phyloP scores from a whole-genome alignment of 2,113 vertebrate genomes.

The Caranx melampygus region DNA sequence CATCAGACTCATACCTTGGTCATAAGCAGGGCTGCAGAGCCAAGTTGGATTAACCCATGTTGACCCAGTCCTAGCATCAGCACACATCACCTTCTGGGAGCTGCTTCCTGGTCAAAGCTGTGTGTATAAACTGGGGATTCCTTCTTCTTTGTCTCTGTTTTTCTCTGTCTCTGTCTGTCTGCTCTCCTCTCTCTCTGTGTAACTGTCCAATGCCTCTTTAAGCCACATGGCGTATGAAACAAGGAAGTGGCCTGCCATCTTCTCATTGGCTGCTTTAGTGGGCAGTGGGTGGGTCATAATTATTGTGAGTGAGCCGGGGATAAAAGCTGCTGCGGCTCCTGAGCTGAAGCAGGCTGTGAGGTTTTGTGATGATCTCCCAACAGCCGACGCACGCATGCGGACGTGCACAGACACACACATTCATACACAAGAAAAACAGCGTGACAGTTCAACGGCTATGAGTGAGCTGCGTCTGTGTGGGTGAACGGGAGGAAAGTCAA shows the following conservation, averaged over 20 bases:
- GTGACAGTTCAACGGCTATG: conserved; percentile 50
- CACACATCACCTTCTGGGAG: background rate
- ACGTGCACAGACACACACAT: conserved; percentile 13
- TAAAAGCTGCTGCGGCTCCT: conserved; percentile 59
- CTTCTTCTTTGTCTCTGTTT: conserved; percentile 45
- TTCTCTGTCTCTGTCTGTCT: conserved; percentile 19
- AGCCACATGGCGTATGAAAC: conserved; percentile 67
- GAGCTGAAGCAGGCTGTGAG: conserved; percentile 46
- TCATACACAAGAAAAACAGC: conserved; percentile 30
- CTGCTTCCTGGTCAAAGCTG: conserved; percentile 12
- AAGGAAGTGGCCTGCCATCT: conserved; percentile 68
- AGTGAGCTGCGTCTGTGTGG: conserved; percentile 57
- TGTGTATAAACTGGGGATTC: conserved; percentile 1
- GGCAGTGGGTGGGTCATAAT: conserved; percentile 61
- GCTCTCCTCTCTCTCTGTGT: conserved; percentile 21
- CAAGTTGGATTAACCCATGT: background rate
- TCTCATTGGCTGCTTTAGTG: conserved; percentile 76
- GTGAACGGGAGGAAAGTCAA: conserved; percentile 40
- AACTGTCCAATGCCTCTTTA: conserved; percentile 77
- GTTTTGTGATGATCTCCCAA: conserved; percentile 57
- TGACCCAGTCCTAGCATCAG: conserved; percentile 8
- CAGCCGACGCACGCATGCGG: conserved; percentile 8
- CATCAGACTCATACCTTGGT: background rate
- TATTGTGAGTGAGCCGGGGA: conserved; percentile 37
- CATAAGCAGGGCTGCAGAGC: background rate